Evolutionary conservation across 2,888 invertebrate species (phyloP).

Genomic region (Malthinus seriepunctatus): DNA sequence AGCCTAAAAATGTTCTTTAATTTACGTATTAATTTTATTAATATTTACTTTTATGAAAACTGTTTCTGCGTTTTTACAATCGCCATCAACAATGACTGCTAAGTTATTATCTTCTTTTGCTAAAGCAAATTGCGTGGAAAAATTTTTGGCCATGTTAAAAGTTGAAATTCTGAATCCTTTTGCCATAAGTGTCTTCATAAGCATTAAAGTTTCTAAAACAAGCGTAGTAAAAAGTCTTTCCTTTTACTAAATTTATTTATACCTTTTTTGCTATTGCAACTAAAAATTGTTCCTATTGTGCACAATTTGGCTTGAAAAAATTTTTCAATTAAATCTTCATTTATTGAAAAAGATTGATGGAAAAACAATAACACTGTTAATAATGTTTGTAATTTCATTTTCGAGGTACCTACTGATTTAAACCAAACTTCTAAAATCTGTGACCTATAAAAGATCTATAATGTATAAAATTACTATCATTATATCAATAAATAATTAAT

Average conservation of each 20-base stretch:
- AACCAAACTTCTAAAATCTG: too few relatives aligned
- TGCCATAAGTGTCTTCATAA: neutral
- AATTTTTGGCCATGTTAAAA: neutral
- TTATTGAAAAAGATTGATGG: neutral
- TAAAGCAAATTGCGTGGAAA: neutral
- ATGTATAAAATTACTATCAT: neutral
- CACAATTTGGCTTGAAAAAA: slow-evolving; percentile 10
- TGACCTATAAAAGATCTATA: neutral
- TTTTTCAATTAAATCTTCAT: neutral
- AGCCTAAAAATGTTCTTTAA: slow-evolving; percentile 25
- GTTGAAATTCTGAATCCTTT: neutral
- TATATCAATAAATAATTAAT: neutral
- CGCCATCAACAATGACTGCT: slow-evolving; percentile 29
- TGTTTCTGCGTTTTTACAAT: slow-evolving; percentile 21
- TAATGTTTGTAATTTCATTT: too few relatives aligned
- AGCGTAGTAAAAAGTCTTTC: too few relatives aligned
- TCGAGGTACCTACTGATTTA: too few relatives aligned
- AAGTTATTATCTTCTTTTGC: slow-evolving; percentile 12
- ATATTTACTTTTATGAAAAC: slow-evolving; percentile 23
- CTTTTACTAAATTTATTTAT: neutral
- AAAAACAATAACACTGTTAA: too few relatives aligned
- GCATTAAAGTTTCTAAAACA: neutral
- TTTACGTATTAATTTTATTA: neutral
- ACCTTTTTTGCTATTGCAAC: slow-evolving; percentile 8
- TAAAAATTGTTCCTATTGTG: slow-evolving; percentile 5